Evolutionary conservation across 1,140 invertebrate species (phyloP), one percentile per base, ranked within the genome.

Genomic region (Drosophila navojoa): DNA sequence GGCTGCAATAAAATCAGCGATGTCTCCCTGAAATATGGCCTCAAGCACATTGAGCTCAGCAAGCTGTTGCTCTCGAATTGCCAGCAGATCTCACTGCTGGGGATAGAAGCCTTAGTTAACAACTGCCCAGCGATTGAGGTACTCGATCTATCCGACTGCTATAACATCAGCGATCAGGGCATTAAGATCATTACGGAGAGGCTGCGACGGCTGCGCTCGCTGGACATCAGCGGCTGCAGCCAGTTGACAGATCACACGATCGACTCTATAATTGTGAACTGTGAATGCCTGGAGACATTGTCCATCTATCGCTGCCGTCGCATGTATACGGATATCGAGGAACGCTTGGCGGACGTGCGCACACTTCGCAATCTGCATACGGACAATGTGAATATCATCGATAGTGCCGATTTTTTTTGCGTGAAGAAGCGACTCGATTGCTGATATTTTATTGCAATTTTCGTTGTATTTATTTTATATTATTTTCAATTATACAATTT

Each of bases 1-100:
- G 93, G 94, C 3, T 96, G 96, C 81, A 95, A 94, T 71, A 94
- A 93, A 80, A 94, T 96, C 11, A 95, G 95, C 32, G 95, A 96
- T 92, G 94, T 95, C 4, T 95, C 95, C 69, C 77, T 96, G 1
- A 94, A 93, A 49, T 94, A 95, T 78, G 94, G 94, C 6, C 93
- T 96, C 52, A 93, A 93, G 50, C 95, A 95, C 79, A 92, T 92
- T 32, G 95, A 95, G 90, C 91, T 96, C 5, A 71, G 47, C 15
- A 52, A 69, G 0, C 50, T 91, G 6, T 22, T 95, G 81, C 91
- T 96, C 9, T 95, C 94, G 44, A 93, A 94, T 81, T 95, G 95
- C 74, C 94, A 95, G 78, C 94, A 95, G 91, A 94, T 96, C 57
- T 95, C 95, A 6, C 92, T 95, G 69, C 92, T 93, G 52, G 95